These are phyloP conservation scores for Thomomys bottae DNA, from an alignment of 2,113 vertebrate species.

Conservation along the genomic window DNA sequence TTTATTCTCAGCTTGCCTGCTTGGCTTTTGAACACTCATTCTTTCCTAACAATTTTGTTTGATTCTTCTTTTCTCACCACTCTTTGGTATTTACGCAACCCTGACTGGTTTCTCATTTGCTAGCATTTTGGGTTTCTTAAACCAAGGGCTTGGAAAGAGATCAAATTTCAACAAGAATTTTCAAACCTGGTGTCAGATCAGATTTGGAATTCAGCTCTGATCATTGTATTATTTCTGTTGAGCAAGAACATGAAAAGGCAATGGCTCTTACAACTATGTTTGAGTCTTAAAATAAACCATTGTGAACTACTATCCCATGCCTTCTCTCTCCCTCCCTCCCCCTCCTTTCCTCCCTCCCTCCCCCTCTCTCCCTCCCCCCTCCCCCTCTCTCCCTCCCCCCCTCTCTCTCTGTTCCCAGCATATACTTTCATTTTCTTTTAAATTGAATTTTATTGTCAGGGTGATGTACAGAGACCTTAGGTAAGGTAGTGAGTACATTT, in stretches of 20 bases:
- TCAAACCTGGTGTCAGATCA: neutral
- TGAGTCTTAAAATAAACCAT: neutral
- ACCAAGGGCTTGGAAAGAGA: neutral
- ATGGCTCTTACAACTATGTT: neutral
- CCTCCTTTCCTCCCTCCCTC: too few species aligned
- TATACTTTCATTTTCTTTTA: too few species aligned
- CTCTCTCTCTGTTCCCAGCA: too few species aligned
- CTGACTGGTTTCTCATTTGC: neutral
- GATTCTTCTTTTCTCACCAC: neutral
- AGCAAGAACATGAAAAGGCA: neutral
- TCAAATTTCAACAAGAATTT: too few species aligned
- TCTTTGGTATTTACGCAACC: neutral
- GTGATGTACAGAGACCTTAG: too few species aligned
- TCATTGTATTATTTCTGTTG: neutral
- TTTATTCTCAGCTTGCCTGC: slow-evolving; percentile 3
- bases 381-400: too few species aligned
- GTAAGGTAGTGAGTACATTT: too few species aligned
- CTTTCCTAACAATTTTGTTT: slow-evolving; percentile 1
- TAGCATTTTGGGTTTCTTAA: neutral
- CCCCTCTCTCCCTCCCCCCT: too few species aligned
- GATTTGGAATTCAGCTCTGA: neutral
- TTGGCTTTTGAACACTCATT: neutral
- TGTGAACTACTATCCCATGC: neutral
- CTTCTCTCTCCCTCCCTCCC: neutral
- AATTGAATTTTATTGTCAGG: too few species aligned